Base-by-base conservation (phyloP, 23 tunicate species). In the Pegea sp. region DNA sequence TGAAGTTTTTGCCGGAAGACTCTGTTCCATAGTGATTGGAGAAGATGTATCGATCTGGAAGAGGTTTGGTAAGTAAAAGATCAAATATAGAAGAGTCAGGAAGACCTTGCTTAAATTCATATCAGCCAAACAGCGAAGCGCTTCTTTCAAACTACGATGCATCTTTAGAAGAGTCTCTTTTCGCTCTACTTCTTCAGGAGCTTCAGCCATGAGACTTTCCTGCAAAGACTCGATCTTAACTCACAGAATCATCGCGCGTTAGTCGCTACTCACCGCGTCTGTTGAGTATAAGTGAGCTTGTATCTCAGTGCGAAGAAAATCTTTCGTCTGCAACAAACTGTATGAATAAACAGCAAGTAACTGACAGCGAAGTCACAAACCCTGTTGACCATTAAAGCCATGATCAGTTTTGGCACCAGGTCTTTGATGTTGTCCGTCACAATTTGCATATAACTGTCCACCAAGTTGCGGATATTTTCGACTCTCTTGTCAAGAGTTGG, bases 401-500 rank as follows among this genome's bases (percentile, higher is more conserved):
- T 89, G 57, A 89, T 77, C 0, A 89, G 77, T 61, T 89, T 89
- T 1, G 98, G 98, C 3, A 77, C 62, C 25, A 89, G 64, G 60
- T 89, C 98, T 3, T 76, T 62, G 23, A 89, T 67, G 5, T 81
- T 89, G 42, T 89, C 71, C 67, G 57, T 71, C 48, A 89, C 98
- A 44, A 89, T 89, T 1, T 72, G 65, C 98, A 89, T 77, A 75
- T 89, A 89, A 48, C 90, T 76, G 69, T 89, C 98, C 42, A 89
- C 98, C 54, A 89, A 50, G 65, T 89, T 89, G 1, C 98, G 80
- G 49, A 89, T 89, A 4, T 84, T 89, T 62, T 89, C 98, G 24
- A 89, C 98, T 57, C 74, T 76, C 55, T 86, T 54, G 53, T 89
- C 98, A 24, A 89, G 30, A 53, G 73, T 84, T 1, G 98, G 98